Conservation (phyloP, 2,113 vertebrate species). For the Caloenas nicobarica region DNA sequence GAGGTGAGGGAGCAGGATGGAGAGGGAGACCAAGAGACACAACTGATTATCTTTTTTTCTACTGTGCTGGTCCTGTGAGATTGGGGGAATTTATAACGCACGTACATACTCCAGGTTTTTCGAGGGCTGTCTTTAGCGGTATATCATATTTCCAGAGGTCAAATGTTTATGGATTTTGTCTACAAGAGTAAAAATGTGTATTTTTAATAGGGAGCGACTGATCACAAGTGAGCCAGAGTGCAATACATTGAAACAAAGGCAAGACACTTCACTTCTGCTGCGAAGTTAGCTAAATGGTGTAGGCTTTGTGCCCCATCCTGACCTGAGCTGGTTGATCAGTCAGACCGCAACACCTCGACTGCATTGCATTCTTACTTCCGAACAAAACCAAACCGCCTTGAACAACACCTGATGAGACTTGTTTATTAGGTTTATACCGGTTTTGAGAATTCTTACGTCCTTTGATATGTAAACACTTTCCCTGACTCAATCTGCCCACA, state of each 20-base stretch:
- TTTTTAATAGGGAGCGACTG: slow-evolving; percentile 21
- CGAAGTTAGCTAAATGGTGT: background rate
- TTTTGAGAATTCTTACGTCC: slow-evolving; percentile 11
- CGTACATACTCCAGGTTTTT: background rate
- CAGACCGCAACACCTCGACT: background rate
- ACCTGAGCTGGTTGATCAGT: slow-evolving; percentile 2
- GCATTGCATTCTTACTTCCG: background rate
- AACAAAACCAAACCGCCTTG: background rate
- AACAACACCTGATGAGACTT: background rate
- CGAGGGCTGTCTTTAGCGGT: slow-evolving; percentile 3
- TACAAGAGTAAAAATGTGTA: background rate
- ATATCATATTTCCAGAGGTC: slow-evolving; percentile 28
- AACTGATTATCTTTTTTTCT: background rate
- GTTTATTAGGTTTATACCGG: background rate
- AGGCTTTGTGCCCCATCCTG: background rate
- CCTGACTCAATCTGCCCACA: background rate
- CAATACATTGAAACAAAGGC: background rate
- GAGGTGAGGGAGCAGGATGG: background rate
- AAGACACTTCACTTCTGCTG: background rate
- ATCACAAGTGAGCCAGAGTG: background rate
- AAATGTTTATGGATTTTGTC: slow-evolving; percentile 47
- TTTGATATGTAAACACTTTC: slow-evolving; percentile 7
- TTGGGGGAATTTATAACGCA: slow-evolving; percentile 10
- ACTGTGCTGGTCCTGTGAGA: slow-evolving; percentile 3
- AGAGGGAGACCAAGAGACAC: background rate